Evolutionary conservation across 2,888 invertebrate genomes (phyloP).

Genomic region (Parnassius apollo): DNA sequence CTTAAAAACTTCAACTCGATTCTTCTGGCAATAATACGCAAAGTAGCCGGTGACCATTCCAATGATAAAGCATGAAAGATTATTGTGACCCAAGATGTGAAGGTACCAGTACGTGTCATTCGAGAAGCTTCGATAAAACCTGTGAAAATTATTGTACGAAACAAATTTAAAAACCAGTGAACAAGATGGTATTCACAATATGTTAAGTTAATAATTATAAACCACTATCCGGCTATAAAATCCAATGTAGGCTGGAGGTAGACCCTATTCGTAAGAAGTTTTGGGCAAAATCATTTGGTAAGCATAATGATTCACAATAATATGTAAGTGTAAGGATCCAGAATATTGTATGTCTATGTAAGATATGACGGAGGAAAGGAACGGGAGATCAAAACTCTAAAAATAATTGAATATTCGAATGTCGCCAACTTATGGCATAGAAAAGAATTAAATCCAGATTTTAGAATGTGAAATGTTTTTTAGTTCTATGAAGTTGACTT

Average conservation of each 20-base stretch:
- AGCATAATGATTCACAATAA: background rate
- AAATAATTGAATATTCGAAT: no score
- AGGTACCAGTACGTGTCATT: conserved; percentile 42
- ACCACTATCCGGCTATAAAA: background rate
- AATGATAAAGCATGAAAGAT: conserved; percentile 44
- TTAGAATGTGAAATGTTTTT: no score
- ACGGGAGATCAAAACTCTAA: no score
- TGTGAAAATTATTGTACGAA: conserved; percentile 26
- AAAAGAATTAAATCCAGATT: no score
- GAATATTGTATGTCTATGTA: no score
- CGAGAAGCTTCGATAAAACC: conserved; percentile 36
- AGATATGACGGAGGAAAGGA: no score
- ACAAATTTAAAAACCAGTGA: background rate
- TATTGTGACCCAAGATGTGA: conserved; percentile 53
- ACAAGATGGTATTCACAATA: background rate
- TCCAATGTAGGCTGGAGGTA: background rate
- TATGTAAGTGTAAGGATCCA: no score
- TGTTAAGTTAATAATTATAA: background rate
- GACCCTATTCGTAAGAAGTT: background rate
- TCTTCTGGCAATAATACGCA: conserved; percentile 42
- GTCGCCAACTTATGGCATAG: no score
- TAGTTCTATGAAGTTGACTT: no score
- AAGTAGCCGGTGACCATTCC: conserved; percentile 49
- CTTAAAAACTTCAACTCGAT: conserved; percentile 27
- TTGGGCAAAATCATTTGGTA: background rate